Evolutionary conservation across 2,888 invertebrate species (phyloP), one percentile per base, ranked within the genome.

Genomic region (Platynereis dumerilii): DNA sequence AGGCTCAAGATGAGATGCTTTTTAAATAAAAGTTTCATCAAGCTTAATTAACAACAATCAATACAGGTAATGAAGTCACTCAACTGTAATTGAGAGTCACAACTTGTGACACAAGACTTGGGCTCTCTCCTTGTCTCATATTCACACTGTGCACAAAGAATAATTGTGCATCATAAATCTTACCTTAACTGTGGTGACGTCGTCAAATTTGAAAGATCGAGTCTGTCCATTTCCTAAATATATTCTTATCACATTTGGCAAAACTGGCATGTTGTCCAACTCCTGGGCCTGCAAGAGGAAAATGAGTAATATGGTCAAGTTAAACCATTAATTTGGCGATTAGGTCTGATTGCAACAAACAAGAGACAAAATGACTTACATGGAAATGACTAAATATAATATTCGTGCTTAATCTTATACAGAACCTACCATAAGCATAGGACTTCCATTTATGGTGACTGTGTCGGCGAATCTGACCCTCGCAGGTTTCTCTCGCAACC

Each of bases 151-250:
- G n/a, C n/a, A n/a, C n/a, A n/a, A n/a, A n/a, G n/a, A n/a, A n/a
- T n/a, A n/a, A n/a, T n/a, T n/a, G n/a, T n/a, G n/a, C n/a, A n/a
- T n/a, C 29, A 15, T 20, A 27, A 42, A 22, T n/a, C 53, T 53
- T 73, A 86, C 86, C 81, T 88, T 91, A 0, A 96, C 94, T 0
- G 92, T 92, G 26, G 95, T 96, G 74, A 91, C 91, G 59, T 91
- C 90, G 86, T 96, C 94, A 83, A 96, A 96, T 81, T 95, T 95
- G 86, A 96, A 96, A 44, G 94, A 94, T 84, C 94, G 94, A 17
- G 95, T 96, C 84, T 96, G 95, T 10, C 95, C 95, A 82, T 96
- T 96, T 85, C 96, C 96, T 60, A 96, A 87, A 84, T 94, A 96
- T 12, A 96, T 95, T 85, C 95, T 95, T 61, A 96, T 87, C 55